phyloP scores from a whole-genome alignment of 2,113 vertebrate genomes.

The Saccopteryx bilineata region DNA sequence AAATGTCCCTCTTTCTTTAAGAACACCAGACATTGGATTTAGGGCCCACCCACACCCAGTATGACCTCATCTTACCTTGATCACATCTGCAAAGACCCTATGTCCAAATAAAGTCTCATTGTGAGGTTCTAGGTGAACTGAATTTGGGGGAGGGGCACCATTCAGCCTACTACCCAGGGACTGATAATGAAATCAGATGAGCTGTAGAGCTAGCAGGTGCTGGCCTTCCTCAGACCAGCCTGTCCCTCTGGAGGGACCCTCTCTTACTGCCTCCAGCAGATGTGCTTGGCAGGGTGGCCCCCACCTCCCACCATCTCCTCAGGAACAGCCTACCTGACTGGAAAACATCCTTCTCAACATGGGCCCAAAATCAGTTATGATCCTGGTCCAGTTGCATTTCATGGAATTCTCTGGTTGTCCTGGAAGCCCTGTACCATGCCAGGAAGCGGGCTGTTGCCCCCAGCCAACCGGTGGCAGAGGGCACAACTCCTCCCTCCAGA shows the following conservation, averaged over 20 bases:
- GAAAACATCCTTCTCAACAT: not conserved
- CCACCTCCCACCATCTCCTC: no score
- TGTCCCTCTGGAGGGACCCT: not conserved
- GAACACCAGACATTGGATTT: not conserved
- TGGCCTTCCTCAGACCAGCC: not conserved
- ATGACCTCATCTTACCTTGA: not conserved
- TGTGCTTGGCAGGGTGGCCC: rapidly evolving
- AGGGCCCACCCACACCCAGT: not conserved
- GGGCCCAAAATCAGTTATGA: rapidly evolving
- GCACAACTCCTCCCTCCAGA: not conserved
- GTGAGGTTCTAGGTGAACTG: no score
- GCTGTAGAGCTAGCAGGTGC: not conserved
- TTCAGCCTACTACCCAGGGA: no score
- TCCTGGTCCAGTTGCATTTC: rapidly evolving
- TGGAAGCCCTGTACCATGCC: rapidly evolving
- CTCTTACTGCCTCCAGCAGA: not conserved
- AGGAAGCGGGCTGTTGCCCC: not conserved
- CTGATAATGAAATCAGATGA: not conserved
- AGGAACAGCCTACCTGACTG: not conserved
- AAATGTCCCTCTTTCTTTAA: not conserved
- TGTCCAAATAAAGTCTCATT: not conserved
- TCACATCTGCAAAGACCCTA: not conserved
- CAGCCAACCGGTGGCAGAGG: not conserved
- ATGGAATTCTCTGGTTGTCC: not conserved
- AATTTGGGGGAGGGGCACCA: not conserved